phyloP scores from a whole-genome alignment of 2,888 invertebrate genomes.

The Proisotoma minuta region DNA sequence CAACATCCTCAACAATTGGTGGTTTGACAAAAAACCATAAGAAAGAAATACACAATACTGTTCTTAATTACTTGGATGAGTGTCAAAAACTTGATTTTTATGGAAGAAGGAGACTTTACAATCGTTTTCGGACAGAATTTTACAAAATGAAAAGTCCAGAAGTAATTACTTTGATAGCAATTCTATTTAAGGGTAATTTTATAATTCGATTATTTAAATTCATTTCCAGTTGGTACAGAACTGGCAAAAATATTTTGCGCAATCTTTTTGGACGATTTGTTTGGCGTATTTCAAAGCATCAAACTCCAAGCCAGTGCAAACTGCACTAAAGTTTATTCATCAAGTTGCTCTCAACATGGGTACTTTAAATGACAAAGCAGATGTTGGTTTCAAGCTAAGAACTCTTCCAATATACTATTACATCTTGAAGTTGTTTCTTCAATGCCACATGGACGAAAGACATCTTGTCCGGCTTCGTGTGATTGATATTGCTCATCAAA shows the following conservation, averaged over 20 bases:
- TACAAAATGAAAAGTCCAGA: not conserved
- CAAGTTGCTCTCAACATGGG: slow-evolving; percentile 9
- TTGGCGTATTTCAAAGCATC: slow-evolving; percentile 9
- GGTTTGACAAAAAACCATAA: no score
- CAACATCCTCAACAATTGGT: no score
- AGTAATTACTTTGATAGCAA: not conserved
- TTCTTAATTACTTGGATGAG: not conserved
- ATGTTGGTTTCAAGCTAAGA: not conserved
- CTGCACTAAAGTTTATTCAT: slow-evolving; percentile 1
- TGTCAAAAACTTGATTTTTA: not conserved
- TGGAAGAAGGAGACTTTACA: not conserved
- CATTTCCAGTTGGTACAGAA: not conserved
- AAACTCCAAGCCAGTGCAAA: slow-evolving; percentile 4
- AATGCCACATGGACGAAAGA: slow-evolving; percentile 15
- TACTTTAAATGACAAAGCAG: slow-evolving; percentile 8
- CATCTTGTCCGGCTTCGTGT: slow-evolving; percentile 16
- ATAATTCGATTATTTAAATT: not conserved
- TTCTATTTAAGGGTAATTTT: not conserved
- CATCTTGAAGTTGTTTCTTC: slow-evolving; percentile 12
- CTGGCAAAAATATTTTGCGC: slow-evolving; percentile 15
- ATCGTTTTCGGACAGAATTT: not conserved
- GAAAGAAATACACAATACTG: no score
- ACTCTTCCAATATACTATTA: slow-evolving; percentile 8
- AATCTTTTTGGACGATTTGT: slow-evolving; percentile 9
- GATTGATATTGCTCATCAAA: slow-evolving; percentile 10